These are phyloP conservation scores for Aproaerema taeniolella DNA, from an alignment of 2,888 invertebrate species.

Conservation along the genomic window DNA sequence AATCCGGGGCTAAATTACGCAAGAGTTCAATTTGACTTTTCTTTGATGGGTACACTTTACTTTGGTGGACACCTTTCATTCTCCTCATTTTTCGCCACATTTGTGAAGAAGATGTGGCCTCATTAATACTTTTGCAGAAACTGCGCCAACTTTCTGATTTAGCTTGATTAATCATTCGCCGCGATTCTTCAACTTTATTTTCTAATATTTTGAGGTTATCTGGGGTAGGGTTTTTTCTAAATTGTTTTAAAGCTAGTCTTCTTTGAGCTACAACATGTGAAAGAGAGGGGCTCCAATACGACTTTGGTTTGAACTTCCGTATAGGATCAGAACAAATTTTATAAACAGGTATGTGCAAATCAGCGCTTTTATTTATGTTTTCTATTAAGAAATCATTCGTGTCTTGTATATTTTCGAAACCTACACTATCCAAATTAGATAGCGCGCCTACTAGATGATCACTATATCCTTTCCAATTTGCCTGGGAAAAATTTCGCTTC, in stretches of 20 bases:
- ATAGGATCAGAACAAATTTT: constrained; percentile 17
- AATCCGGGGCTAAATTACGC: constrained; percentile 10
- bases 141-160: constrained; percentile 11
- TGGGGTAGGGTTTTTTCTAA: constrained; percentile 24
- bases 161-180: constrained; percentile 13
- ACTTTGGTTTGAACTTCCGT: constrained; percentile 21
- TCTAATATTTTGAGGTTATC: constrained; percentile 16
- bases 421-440: background rate
- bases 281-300: constrained; percentile 23
- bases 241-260: constrained; percentile 17
- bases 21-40: constrained; percentile 2
- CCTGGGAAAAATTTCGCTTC: constrained; percentile 20
- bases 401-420: constrained; percentile 6
- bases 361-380: constrained; percentile 16
- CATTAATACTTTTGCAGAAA: constrained; percentile 15
- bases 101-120: constrained; percentile 7
- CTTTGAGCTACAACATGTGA: constrained; percentile 24
- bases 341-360: constrained; percentile 17
- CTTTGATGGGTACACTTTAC: background rate
- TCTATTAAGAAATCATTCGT: constrained; percentile 15
- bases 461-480: constrained; percentile 16
- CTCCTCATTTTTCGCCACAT: constrained; percentile 21
- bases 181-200: constrained; percentile 12
- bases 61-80: constrained; percentile 17
- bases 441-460: constrained; percentile 4